These are phyloP conservation scores for Drosophila greeni DNA, from an alignment of 2,888 invertebrate genomes.

Conservation along the genomic window DNA sequence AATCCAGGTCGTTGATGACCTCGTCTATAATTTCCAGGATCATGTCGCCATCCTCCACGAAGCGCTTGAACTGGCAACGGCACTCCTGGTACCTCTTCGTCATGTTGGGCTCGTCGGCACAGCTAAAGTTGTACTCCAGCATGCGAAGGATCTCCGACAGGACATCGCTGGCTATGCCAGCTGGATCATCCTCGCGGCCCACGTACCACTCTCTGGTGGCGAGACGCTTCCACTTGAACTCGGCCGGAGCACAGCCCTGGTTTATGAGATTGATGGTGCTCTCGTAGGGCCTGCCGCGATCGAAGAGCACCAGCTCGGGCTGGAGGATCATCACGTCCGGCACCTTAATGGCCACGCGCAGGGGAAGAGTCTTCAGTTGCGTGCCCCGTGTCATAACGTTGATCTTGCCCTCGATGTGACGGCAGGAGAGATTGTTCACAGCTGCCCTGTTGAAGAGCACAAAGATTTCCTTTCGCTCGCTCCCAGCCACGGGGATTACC, in stretches of 20 bases:
- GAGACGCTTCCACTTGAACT: constrained; percentile 69
- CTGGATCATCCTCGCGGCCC: constrained; percentile 55
- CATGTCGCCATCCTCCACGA: constrained; percentile 43
- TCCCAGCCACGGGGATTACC: constrained; percentile 33
- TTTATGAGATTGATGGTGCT: constrained; percentile 59
- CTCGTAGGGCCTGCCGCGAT: constrained; percentile 50
- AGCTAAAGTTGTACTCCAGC: constrained; percentile 63
- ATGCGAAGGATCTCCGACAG: constrained; percentile 68
- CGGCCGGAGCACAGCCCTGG: constrained; percentile 56
- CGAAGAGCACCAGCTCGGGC: constrained; percentile 67
- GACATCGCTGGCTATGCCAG: constrained; percentile 58
- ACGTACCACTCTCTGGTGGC: constrained; percentile 49
- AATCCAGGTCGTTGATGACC: constrained; percentile 64
- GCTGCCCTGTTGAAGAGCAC: constrained; percentile 55
- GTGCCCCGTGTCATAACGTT: constrained; percentile 50
- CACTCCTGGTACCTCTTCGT: constrained; percentile 61
- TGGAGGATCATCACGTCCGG: constrained; percentile 62
- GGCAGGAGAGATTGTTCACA: constrained; percentile 50
- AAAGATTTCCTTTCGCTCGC: constrained; percentile 62
- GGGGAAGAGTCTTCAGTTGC: constrained; percentile 52
- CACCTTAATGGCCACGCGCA: constrained; percentile 53
- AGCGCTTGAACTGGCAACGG: constrained; percentile 53
- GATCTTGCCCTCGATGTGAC: constrained; percentile 63
- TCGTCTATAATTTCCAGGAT: constrained; percentile 63
- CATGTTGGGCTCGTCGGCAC: constrained; percentile 60